Evolutionary conservation across 1,140 invertebrate species (phyloP).

Genomic region (Diorhabda elongata): DNA sequence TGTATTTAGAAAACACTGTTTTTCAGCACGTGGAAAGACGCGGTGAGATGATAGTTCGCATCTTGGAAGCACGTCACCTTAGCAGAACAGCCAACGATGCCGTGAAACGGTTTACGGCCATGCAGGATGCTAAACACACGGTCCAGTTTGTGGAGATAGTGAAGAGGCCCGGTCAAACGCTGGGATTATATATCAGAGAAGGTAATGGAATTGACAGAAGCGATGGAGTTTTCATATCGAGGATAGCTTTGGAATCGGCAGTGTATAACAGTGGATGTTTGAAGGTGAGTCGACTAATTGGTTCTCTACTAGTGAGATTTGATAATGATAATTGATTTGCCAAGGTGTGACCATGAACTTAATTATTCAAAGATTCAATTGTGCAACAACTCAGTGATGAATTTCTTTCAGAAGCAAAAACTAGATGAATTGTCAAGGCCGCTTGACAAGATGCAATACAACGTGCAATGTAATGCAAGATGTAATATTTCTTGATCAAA

Average conservation of each 20-base stretch:
- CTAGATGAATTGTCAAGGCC: too few species aligned
- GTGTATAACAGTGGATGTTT: constrained; percentile 95
- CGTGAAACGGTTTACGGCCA: constrained; percentile 74
- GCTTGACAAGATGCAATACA: too few species aligned
- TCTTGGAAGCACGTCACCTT: constrained; percentile 80
- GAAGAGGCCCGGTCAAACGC: constrained; percentile 95
- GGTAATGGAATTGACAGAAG: constrained; percentile 89
- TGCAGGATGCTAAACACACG: constrained; percentile 74
- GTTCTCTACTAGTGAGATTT: too few species aligned
- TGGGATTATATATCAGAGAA: constrained; percentile 96
- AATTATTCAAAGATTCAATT: too few species aligned
- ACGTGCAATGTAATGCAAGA: too few species aligned
- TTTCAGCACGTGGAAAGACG: constrained; percentile 76
- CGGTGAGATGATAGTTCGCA: constrained; percentile 90
- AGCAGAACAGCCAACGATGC: constrained; percentile 76
- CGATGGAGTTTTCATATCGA: constrained; percentile 96
- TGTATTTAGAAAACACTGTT: not conserved
- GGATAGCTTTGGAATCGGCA: constrained; percentile 94
- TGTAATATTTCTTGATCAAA: too few species aligned
- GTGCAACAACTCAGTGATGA: too few species aligned
- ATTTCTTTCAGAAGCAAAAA: too few species aligned
- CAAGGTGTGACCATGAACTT: too few species aligned
- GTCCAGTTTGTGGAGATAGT: constrained; percentile 98
- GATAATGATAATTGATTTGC: too few species aligned
- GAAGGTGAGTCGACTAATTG: constrained; percentile 54